These are phyloP conservation scores for Anas flavirostris DNA, from an alignment of 2,797 vertebrate genomes.

Conservation along the genomic window DNA sequence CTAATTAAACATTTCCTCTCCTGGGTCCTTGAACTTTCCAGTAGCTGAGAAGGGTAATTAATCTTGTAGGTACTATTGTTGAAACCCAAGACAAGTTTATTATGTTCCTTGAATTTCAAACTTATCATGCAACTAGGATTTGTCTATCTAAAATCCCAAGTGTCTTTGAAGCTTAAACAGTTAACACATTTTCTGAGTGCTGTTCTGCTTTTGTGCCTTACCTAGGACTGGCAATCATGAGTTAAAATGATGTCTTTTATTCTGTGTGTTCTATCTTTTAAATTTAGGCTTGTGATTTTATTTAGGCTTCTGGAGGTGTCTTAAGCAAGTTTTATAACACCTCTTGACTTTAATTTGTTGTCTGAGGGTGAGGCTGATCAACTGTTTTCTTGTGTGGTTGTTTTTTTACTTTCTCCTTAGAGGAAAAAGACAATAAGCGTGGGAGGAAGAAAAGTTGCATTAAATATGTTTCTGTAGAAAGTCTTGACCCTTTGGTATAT, in stretches of 20 bases:
- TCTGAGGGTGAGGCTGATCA: not conserved
- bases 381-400: not conserved
- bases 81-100: not conserved
- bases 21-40: not conserved
- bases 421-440: not conserved
- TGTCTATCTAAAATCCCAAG: not conserved
- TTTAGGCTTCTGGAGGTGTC: not conserved
- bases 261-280: not conserved
- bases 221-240: not conserved
- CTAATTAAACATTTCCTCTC: conserved; percentile 30
- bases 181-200: not conserved
- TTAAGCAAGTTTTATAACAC: not conserved
- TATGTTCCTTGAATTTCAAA: conserved; percentile 33
- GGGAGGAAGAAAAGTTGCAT: not conserved
- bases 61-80: not conserved
- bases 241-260: not conserved
- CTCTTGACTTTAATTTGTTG: not conserved
- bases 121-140: not conserved
- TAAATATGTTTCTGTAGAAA: not conserved
- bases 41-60: not conserved
- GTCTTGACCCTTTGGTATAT: not conserved
- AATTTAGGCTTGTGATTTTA: not conserved
- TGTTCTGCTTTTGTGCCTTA: not conserved
- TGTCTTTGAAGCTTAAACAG: not conserved
- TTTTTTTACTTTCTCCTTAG: not conserved